phyloP scores from a whole-genome alignment of 1,140 invertebrate genomes.

The Brachionus asplanchnoidis region DNA sequence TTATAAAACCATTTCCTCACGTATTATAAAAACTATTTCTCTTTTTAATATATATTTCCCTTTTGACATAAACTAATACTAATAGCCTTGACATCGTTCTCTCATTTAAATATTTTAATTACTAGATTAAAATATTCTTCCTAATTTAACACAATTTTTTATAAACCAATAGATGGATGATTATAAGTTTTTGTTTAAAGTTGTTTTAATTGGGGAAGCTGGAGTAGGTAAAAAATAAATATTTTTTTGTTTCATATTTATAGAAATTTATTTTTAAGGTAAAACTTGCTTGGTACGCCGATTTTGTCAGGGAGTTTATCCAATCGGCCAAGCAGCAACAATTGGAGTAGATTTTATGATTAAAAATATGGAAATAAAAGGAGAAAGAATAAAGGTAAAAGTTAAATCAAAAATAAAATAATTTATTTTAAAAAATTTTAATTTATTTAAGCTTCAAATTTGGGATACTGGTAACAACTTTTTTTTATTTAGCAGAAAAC shows the following conservation, averaged over 20 bases:
- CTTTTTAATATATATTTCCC: background rate
- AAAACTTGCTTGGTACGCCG: conserved; percentile 55
- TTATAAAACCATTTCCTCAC: background rate
- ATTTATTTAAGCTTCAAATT: conserved; percentile 34
- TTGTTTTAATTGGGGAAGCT: conserved; percentile 68
- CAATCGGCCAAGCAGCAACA: conserved; percentile 54
- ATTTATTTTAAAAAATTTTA: background rate
- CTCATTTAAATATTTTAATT: background rate
- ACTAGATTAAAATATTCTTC: background rate
- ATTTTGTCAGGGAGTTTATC: conserved; percentile 54
- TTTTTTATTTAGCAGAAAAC: background rate
- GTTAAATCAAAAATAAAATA: background rate
- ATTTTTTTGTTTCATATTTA: background rate
- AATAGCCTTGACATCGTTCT: background rate
- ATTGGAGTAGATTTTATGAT: conserved; percentile 58
- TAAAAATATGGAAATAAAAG: conserved; percentile 54
- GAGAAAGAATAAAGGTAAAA: conserved; percentile 54
- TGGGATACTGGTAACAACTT: conserved; percentile 32
- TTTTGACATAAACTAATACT: background rate
- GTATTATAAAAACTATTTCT: background rate
- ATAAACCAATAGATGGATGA: conserved; percentile 72
- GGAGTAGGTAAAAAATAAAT: conserved; percentile 48
- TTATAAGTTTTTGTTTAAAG: conserved; percentile 96
- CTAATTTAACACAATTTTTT: conserved; percentile 19
- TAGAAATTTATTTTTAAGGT: background rate